phyloP scores from a whole-genome alignment of 2,888 invertebrate genomes.

The Lampropteryx suffumata region DNA sequence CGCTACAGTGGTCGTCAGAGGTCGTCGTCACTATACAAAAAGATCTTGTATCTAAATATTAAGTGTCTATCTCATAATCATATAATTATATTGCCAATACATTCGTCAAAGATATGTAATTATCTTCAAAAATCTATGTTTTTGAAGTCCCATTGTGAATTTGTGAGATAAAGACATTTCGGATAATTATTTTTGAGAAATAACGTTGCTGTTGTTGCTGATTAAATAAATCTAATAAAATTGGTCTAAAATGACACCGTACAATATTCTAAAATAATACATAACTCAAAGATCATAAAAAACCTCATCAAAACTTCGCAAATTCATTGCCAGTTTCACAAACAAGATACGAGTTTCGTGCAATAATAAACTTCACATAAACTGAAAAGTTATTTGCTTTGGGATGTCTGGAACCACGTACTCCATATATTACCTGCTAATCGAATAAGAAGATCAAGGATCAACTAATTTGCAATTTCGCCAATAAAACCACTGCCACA shows the following conservation, averaged over 20 bases:
- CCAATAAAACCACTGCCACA: constrained; percentile 69
- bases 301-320: constrained; percentile 53
- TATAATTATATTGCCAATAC: no score
- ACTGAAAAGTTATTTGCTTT: constrained; percentile 54
- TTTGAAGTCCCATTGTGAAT: no score
- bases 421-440: constrained; percentile 60
- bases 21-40: no score
- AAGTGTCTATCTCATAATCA: no score
- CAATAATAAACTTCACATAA: constrained; percentile 49
- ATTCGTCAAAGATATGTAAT: no score
- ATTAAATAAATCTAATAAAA: neutral
- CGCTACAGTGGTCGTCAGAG: no score
- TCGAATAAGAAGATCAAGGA: constrained; percentile 55
- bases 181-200: no score
- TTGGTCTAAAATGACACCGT: neutral
- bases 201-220: neutral
- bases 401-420: constrained; percentile 50
- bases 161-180: no score
- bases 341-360: constrained; percentile 53
- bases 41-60: no score
- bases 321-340: constrained; percentile 46
- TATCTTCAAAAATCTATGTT: no score
- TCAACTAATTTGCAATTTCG: constrained; percentile 69
- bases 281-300: constrained; percentile 40
- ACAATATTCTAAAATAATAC: constrained; percentile 7